phyloP scores from a whole-genome alignment of 2,888 invertebrate genomes.

The Zaprionus lineosus region DNA sequence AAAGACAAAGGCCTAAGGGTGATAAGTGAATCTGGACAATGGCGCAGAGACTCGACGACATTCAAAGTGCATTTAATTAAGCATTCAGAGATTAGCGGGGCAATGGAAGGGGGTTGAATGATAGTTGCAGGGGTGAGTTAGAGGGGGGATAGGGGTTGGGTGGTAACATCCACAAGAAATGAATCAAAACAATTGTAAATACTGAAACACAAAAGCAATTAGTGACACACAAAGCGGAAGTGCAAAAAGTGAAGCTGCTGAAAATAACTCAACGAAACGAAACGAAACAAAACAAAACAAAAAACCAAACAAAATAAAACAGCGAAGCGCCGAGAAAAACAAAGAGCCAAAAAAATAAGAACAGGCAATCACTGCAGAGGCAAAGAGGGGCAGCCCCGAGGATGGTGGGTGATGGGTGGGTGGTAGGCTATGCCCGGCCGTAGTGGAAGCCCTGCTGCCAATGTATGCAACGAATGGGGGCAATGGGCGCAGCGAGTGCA shows the following conservation, averaged over 20 bases:
- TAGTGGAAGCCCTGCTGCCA: slow-evolving; percentile 4
- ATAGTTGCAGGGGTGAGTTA: too few species aligned
- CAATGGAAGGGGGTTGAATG: too few species aligned
- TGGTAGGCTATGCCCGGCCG: not conserved
- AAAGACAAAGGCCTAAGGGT: slow-evolving; percentile 52
- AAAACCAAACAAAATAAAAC: slow-evolving; percentile 77
- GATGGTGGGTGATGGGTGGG: not conserved
- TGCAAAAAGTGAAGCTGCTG: slow-evolving; percentile 76
- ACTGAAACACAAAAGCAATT: slow-evolving; percentile 78
- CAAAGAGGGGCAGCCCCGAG: not conserved
- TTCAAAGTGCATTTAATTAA: slow-evolving; percentile 79
- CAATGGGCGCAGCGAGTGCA: slow-evolving; percentile 39
- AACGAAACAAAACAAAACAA: slow-evolving; percentile 55
- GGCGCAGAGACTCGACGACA: slow-evolving; percentile 52
- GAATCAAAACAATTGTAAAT: slow-evolving; percentile 80
- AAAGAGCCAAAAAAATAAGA: slow-evolving; percentile 17
- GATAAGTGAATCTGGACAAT: slow-evolving; percentile 40
- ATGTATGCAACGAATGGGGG: slow-evolving; percentile 28
- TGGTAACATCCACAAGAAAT: slow-evolving; percentile 56
- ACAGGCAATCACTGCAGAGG: slow-evolving; percentile 26
- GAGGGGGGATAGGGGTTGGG: not conserved
- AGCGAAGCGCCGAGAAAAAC: slow-evolving; percentile 33
- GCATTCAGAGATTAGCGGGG: slow-evolving; percentile 39
- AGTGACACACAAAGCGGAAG: slow-evolving; percentile 79
- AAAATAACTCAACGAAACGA: slow-evolving; percentile 65